phyloP scores from a whole-genome alignment of 2,888 invertebrate genomes.

The Leucozona laternaria region DNA sequence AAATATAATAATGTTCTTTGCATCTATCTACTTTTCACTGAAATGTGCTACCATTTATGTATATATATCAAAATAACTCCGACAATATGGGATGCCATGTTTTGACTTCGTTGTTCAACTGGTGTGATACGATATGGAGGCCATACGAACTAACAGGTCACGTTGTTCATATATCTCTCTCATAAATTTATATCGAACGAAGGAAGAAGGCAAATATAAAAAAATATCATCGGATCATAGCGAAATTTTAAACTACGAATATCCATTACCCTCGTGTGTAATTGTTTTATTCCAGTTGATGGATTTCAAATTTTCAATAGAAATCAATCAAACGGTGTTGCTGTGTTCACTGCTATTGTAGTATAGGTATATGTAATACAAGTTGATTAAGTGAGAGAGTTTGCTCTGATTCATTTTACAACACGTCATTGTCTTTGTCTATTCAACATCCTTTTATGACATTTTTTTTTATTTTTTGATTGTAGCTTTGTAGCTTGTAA shows the following conservation, averaged over 20 bases:
- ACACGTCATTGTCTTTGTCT: neutral
- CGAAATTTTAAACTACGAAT: conserved; percentile 72
- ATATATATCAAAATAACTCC: conserved; percentile 48
- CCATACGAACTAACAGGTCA: conserved; percentile 26
- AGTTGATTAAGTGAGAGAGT: neutral
- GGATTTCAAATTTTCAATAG: conserved; percentile 77
- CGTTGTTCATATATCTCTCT: neutral
- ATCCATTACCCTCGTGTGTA: conserved; percentile 77
- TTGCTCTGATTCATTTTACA: neutral
- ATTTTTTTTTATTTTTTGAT: neutral
- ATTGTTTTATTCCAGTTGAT: conserved; percentile 78
- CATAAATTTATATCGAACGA: conserved; percentile 3
- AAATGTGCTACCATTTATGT: conserved; percentile 35
- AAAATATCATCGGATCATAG: conserved; percentile 51
- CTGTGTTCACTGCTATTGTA: conserved; percentile 20
- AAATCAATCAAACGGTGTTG: conserved; percentile 71
- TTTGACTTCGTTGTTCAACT: conserved; percentile 57
- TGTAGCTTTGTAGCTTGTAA: neutral
- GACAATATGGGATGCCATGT: conserved; percentile 46
- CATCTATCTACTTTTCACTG: neutral
- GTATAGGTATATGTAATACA: neutral
- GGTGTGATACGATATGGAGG: conserved; percentile 64
- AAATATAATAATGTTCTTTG: neutral
- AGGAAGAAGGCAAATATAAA: conserved; percentile 31
- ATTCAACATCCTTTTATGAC: neutral